Evolutionary conservation across 1,140 invertebrate species (phyloP).

Genomic region (Trachymyrmex cornetzi): DNA sequence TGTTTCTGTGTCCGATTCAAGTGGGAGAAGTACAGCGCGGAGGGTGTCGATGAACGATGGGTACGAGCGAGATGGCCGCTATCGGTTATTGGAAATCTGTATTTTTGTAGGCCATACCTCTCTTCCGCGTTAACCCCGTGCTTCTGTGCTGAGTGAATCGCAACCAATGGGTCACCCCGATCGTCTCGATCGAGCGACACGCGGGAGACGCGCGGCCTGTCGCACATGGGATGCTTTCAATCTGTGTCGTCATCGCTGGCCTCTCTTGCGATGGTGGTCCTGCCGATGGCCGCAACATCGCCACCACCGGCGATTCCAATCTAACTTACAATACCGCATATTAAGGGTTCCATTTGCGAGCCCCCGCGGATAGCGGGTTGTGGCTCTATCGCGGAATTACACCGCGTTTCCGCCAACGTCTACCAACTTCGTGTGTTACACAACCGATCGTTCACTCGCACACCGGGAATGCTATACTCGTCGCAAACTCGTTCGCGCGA

Average conservation of each 20-base stretch:
- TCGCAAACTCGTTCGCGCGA: slow-evolving; percentile 22
- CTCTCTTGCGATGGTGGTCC: not conserved
- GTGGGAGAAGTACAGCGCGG: slow-evolving; percentile 15
- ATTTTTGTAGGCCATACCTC: slow-evolving; percentile 84
- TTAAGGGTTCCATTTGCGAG: slow-evolving; percentile 71
- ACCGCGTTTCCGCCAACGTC: slow-evolving; percentile 24
- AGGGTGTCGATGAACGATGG: slow-evolving; percentile 34
- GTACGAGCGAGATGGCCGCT: slow-evolving; percentile 63
- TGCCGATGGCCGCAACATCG: slow-evolving; percentile 44
- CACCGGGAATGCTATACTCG: not conserved
- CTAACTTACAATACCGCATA: slow-evolving; percentile 75
- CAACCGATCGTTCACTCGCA: slow-evolving; percentile 35
- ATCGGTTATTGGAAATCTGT: slow-evolving; percentile 86
- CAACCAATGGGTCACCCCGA: slow-evolving; percentile 79
- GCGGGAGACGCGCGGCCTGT: slow-evolving; percentile 45
- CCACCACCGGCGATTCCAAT: slow-evolving; percentile 70
- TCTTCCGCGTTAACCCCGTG: slow-evolving; percentile 68
- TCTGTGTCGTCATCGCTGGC: slow-evolving; percentile 41
- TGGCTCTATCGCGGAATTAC: slow-evolving; percentile 52
- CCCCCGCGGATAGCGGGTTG: slow-evolving; percentile 5
- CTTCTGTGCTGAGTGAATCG: slow-evolving; percentile 69
- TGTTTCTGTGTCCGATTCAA: slow-evolving; percentile 77
- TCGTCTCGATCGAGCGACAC: slow-evolving; percentile 75
- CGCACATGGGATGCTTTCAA: slow-evolving; percentile 64
- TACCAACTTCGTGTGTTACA: slow-evolving; percentile 7